Percentiles rank a stretch among this genome's conserved stretches.
These are phyloP conservation scores for Hedya salicella DNA, from an alignment of 2,888 invertebrate species.

Conservation along the genomic window DNA sequence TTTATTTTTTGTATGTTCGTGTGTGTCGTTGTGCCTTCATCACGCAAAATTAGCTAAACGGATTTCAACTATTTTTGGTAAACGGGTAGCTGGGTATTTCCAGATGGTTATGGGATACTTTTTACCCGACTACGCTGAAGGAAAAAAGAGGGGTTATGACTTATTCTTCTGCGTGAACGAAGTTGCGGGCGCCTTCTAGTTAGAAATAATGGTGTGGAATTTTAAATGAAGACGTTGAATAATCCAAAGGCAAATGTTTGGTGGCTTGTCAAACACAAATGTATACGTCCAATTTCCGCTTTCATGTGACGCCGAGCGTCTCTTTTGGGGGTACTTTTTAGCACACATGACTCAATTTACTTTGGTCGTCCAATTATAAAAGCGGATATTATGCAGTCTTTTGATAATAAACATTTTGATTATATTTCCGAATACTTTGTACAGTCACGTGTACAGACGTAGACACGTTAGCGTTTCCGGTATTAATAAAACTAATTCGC, in stretches of 20 bases:
- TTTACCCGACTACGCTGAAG: too few species aligned
- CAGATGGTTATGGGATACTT: too few species aligned
- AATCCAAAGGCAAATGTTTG: slow-evolving; percentile 12
- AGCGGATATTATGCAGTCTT: slow-evolving; percentile 17
- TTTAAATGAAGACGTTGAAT: slow-evolving; percentile 10
- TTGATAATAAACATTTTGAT: slow-evolving; percentile 15
- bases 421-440: slow-evolving; percentile 9
- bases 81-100: too few species aligned
- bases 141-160: too few species aligned
- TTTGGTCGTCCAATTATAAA: slow-evolving; percentile 12
- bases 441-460: neutral
- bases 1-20: too few species aligned
- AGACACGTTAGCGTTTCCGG: neutral
- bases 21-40: too few species aligned
- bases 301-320: slow-evolving; percentile 49
- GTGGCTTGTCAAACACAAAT: slow-evolving; percentile 33
- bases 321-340: slow-evolving; percentile 18
- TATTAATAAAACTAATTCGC: neutral
- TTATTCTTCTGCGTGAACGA: too few species aligned
- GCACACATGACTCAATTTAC: slow-evolving; percentile 16
- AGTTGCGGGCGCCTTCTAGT: too few species aligned
- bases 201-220: neutral
- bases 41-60: too few species aligned
- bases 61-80: too few species aligned
- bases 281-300: slow-evolving; percentile 58